Evolutionary conservation across 1,140 invertebrate genomes (phyloP), one percentile per base, ranked within the genome.

Genomic region (Globodera rostochiensis): DNA sequence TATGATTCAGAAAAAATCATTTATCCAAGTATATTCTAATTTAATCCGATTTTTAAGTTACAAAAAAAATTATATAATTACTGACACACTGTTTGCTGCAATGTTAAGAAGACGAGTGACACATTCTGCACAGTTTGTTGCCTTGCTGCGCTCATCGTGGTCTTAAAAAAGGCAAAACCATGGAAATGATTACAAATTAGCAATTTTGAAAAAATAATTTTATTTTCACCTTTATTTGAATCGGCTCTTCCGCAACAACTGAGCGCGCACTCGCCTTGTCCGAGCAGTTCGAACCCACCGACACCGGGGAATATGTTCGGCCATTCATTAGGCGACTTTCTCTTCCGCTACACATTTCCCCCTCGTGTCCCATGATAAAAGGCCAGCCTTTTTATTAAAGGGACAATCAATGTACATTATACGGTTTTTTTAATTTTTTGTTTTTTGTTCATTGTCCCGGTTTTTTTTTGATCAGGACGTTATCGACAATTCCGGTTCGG

Each of bases 11-110:
- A 36, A 36, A 36, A 36, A 36, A 36, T 36, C 25, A 36, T n/a
- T 2, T 36, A 2, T 36, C 25, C 25, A n/a, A n/a, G n/a, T n/a
- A n/a, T n/a, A n/a, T n/a, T n/a, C n/a, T n/a, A n/a, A n/a, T n/a
- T n/a, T n/a, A n/a, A n/a, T n/a, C n/a, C 25, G 25, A 36, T 36
- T 36, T 36, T 36, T 36, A 0, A 36, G 0, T 36, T 36, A 36
- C n/a, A 83, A 83, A 64, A 74, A 73, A 19, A 75, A 46, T 49
- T 82, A 71, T 83, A 70, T 36, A 82, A 45, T 60, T 79, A 79
- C n/a, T 83, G 79, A 53, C 84, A 67, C 7, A 82, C 70, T 71
- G 82, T 80, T 76, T 85, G 83, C 15, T 82, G 74, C 50, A 84
- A 49, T 21, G 83, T 84, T 19, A 84, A 67, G 69, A 81, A 84